phyloP scores from a whole-genome alignment of 2,113 vertebrate genomes.

The Ailuropoda melanoleuca region DNA sequence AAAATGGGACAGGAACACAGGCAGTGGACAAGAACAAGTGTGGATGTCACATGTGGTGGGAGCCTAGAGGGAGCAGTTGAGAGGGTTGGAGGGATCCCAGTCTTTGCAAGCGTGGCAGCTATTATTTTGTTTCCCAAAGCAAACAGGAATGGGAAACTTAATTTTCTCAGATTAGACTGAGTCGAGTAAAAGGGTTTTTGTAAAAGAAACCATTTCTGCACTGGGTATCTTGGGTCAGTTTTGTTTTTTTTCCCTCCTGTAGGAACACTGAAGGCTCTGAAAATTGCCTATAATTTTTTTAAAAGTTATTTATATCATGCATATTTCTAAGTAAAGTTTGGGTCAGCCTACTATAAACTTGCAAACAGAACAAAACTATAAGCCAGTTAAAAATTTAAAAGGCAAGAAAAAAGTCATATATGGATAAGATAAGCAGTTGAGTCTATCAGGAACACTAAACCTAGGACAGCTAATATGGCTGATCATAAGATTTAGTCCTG shows the following conservation, averaged over 20 bases:
- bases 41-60: background rate
- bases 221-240: background rate
- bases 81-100: background rate
- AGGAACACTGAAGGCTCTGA: background rate
- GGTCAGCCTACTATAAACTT: background rate
- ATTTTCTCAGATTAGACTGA: background rate
- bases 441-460: background rate
- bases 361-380: background rate
- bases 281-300: slow-evolving; percentile 4
- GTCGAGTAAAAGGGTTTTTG: background rate
- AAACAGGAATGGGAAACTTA: background rate
- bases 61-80: background rate
- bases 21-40: background rate
- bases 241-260: background rate
- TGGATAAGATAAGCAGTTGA: background rate
- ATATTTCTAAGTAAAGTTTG: slow-evolving; percentile 39
- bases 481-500: background rate
- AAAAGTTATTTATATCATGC: slow-evolving; percentile 3
- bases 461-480: background rate
- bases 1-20: background rate
- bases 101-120: background rate
- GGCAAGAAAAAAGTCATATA: background rate
- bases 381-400: slow-evolving; percentile 12
- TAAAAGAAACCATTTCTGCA: background rate
- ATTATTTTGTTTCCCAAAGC: background rate